Base-by-base conservation (phyloP, 2,888 invertebrate genomes). In the Actias luna region DNA sequence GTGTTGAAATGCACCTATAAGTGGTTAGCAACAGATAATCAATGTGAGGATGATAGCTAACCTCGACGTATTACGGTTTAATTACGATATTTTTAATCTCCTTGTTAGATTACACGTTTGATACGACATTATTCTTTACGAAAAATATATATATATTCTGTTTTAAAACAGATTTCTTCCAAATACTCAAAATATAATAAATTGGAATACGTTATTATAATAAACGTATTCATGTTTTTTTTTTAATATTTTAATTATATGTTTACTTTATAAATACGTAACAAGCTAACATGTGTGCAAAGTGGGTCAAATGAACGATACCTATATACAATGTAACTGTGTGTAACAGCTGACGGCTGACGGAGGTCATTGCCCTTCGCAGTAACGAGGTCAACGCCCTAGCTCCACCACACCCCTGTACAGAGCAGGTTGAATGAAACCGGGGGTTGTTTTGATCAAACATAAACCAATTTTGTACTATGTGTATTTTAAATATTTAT, bases 261-360 rank as follows among this genome's bases (percentile, higher is more conserved):
- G 10, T 58, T 18, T 35, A 33, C 35, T 35, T 14, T 52, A 52
- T 52, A 25, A 52, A 29, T 52, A 29, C 27, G 16, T 29, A 25
- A 29, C 52, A 58, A 77, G 74, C 76, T 71, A 65, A 70, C 79
- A 80, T 80, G 46, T 79, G 80, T 78, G 82, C 74, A 67, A 84
- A 79, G 75, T 84, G 68, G 85, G 85, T 84, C 84, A 84, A 78
- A 79, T 75, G 72, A 73, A 74, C 79, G 78, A 76, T 76, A 76
- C 67, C 73, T 67, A 72, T n/a, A n/a, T 66, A 73, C 67, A 72
- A 68, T 73, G 74, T 70, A 69, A 75, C 73, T 80, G 79, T 82
- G 79, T 82, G 81, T 77, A 81, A 80, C 86, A 86, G 84, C 85
- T 87, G 87, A 84, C 80, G 74, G 63, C 68, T 68, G 69, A 25